Base-by-base conservation (phyloP, 2,797 vertebrate species). In the Rhinichthys osculus region DNA sequence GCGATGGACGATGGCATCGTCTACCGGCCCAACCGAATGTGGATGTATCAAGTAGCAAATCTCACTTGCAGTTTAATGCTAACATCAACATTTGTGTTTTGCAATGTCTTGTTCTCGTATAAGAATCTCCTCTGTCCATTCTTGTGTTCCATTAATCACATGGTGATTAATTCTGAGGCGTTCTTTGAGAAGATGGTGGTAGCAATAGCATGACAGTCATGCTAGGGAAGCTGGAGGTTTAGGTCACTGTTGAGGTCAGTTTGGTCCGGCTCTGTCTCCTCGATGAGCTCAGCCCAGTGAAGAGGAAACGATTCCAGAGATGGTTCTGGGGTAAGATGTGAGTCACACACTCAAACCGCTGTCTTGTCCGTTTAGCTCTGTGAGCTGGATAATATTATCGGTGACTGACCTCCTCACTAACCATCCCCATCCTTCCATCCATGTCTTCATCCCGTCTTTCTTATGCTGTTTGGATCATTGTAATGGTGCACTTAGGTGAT, bases 341-440 rank as follows among this genome's bases (percentile, higher is more conserved):
- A 92, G 83, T 92, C 92, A 89, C 86, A 91, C 88, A 87, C 84
- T 89, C 89, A 89, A 92, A 91, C 90, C 90, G 85, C 86, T 90
- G 81, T 77, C 81, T 84, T 86, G 83, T 23, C 30, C 52, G 59
- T 81, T 86, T 84, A 38, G 59, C 9, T 67, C 89, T 89, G 78
- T 91, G 89, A 93, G 91, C 89, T 85, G 69, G 85, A 92, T 73
- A 90, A 93, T 91, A 83, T 79, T 83, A 79, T 91, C 87, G 81
- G 69, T 57, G 59, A 23, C 87, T 78, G 35, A 64, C 70, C 82
- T 57, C 67, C 21, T 80, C 77, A 27, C 77, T 40, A 79, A 35
- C 69, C 50, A 57, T 35, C n/a, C 17, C 42, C 30, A 17, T 76
- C 13, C 23, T 80, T 62, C 67, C 9, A 11, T 40, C 42, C n/a